Evolutionary conservation across 1,140 invertebrate species (phyloP).

Genomic region (Brachionus koreanus): DNA sequence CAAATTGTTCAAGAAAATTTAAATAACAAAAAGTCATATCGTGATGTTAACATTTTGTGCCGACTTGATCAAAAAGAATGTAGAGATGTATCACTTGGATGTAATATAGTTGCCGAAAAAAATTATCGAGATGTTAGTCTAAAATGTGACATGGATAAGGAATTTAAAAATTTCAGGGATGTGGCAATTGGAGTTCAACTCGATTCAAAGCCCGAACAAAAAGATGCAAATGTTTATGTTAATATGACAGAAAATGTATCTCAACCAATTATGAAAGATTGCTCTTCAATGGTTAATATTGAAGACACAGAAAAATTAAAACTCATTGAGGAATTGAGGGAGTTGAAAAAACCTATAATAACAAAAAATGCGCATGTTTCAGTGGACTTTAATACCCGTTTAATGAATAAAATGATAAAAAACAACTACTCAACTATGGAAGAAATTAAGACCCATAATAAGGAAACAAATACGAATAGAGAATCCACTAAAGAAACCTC

Average conservation of each 20-base stretch:
- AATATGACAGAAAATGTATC: not conserved
- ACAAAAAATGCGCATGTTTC: not conserved
- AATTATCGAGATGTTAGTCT: constrained; percentile 15
- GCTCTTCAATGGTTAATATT: not conserved
- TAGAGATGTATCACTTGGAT: constrained; percentile 23
- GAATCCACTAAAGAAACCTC: not conserved
- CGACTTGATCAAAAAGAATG: constrained; percentile 29
- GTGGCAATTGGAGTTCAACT: not conserved
- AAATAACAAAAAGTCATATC: constrained; percentile 14
- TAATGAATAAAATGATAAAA: not conserved
- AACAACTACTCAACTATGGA: not conserved
- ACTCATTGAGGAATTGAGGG: not conserved
- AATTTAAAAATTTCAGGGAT: constrained; percentile 24
- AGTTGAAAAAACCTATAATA: not conserved
- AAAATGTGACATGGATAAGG: constrained; percentile 20
- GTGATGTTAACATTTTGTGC: constrained; percentile 20
- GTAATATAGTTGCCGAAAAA: not conserved
- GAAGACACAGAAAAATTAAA: not conserved
- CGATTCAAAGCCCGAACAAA: not conserved
- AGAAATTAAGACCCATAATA: not conserved
- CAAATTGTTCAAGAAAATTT: not conserved
- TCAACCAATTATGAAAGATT: not conserved
- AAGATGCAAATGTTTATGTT: constrained; percentile 27
- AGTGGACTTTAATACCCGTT: not conserved
- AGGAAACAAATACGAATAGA: not conserved